These are phyloP conservation scores for Thaumatotibia leucotreta DNA, from an alignment of 1,140 invertebrate genomes.

Conservation along the genomic window DNA sequence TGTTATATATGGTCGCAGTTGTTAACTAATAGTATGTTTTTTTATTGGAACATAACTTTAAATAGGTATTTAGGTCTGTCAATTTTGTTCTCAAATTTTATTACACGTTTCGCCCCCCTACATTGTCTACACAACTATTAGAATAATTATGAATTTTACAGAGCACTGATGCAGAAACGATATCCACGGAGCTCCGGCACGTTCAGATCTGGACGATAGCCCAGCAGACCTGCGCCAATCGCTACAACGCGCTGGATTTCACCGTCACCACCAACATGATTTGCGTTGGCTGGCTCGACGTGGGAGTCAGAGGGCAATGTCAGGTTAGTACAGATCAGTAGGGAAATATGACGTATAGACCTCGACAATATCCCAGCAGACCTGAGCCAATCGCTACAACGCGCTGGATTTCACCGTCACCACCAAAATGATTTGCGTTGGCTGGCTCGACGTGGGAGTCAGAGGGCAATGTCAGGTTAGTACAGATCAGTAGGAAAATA, in stretches of 20 bases:
- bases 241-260: constrained; percentile 33
- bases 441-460: constrained; percentile 48
- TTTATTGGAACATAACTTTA: too few species aligned
- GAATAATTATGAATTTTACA: constrained; percentile 21
- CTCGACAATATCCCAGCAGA: too few species aligned
- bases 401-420: constrained; percentile 29
- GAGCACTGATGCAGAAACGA: constrained; percentile 16
- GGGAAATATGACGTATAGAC: too few species aligned
- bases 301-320: constrained; percentile 50
- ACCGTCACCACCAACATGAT: constrained; percentile 38
- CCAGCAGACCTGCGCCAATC: constrained; percentile 33
- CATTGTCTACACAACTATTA: not conserved
- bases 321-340: constrained; percentile 24
- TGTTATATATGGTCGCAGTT: too few species aligned
- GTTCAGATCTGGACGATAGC: constrained; percentile 43
- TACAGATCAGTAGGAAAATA: not conserved
- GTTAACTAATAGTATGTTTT: too few species aligned
- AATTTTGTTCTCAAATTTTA: too few species aligned
- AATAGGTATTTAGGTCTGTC: too few species aligned
- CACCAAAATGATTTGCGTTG: constrained; percentile 41
- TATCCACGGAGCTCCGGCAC: constrained; percentile 31
- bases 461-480: constrained; percentile 38
- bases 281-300: constrained; percentile 53
- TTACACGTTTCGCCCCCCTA: too few species aligned
- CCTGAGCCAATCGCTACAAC: too few species aligned